Percentiles rank a stretch among this genome's conserved stretches.
These are phyloP conservation scores for Campaea margaritaria DNA, from an alignment of 2,888 invertebrate genomes.

Conservation along the genomic window DNA sequence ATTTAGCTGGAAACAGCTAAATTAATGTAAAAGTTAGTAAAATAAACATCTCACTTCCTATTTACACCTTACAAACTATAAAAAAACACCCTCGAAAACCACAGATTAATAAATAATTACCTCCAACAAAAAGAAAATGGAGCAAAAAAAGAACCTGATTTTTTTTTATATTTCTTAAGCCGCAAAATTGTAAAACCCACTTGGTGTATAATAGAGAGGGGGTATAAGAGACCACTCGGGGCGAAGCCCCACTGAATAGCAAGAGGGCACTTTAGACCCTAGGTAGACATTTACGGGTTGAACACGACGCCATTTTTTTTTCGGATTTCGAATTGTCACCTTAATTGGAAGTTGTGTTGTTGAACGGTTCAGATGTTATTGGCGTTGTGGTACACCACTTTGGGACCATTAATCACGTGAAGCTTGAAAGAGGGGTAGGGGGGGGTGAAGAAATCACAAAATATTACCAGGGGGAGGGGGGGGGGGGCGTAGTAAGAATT, in stretches of 20 bases:
- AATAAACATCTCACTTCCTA: no score
- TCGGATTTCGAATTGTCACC: constrained; percentile 43
- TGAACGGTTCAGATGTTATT: background rate
- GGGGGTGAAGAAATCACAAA: no score
- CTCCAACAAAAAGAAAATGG: constrained; percentile 32
- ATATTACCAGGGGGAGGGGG: no score
- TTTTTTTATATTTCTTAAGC: constrained; percentile 56
- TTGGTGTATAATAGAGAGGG: constrained; percentile 66
- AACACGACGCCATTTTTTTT: constrained; percentile 52
- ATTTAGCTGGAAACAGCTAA: no score
- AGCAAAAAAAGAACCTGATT: constrained; percentile 47
- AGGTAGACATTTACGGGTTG: constrained; percentile 63
- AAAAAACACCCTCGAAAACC: background rate
- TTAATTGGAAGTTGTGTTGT: constrained; percentile 41
- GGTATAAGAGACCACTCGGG: constrained; percentile 54
- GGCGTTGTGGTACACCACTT: no score
- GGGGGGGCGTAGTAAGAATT: no score
- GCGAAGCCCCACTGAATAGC: constrained; percentile 57
- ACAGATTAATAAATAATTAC: constrained; percentile 28
- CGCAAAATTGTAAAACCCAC: constrained; percentile 66
- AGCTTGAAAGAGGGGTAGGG: no score
- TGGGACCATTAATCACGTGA: no score
- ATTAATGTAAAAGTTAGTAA: no score
- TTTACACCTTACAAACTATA: background rate
- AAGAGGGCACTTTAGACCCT: constrained; percentile 55